Evolutionary conservation across 2,113 vertebrate species (phyloP).

Genomic region (Rhegmatorhina hoffmannsi): DNA sequence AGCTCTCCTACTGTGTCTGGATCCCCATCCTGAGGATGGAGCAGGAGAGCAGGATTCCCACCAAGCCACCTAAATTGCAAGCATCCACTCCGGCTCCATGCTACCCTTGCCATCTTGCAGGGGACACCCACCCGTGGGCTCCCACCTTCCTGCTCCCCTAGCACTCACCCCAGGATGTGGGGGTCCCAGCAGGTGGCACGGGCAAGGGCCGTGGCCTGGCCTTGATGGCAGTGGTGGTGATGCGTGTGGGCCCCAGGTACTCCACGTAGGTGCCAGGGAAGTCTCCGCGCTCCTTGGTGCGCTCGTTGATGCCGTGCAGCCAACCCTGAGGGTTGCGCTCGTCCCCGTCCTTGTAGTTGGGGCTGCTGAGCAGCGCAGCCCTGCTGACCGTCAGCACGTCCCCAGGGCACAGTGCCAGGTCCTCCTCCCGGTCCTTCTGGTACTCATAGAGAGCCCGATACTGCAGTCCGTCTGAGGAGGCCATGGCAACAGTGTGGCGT

Average conservation of each 20-base stretch:
- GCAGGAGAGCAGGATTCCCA: neutral
- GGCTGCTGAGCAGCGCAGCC: slow-evolving; percentile 57
- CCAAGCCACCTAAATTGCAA: neutral
- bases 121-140: neutral
- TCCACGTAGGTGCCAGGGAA: slow-evolving; percentile 86
- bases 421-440: slow-evolving; percentile 77
- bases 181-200: slow-evolving; percentile 27
- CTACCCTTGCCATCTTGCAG: neutral
- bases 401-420: slow-evolving; percentile 80
- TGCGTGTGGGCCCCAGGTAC: slow-evolving; percentile 73
- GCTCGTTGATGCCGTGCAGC: slow-evolving; percentile 82
- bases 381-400: slow-evolving; percentile 79
- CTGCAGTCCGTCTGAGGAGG: slow-evolving; percentile 78
- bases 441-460: slow-evolving; percentile 84
- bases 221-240: slow-evolving; percentile 42
- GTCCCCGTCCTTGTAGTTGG: slow-evolving; percentile 78
- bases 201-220: slow-evolving; percentile 76
- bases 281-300: slow-evolving; percentile 82
- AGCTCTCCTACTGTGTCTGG: neutral
- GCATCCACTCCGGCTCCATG: rapidly evolving
- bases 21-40: neutral
- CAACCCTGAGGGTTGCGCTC: slow-evolving; percentile 79
- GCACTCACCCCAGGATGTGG: slow-evolving; percentile 73
- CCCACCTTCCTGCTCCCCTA: neutral
- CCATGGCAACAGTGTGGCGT: slow-evolving; percentile 40